phyloP scores from a whole-genome alignment of 2,888 invertebrate genomes.

The Drosophila trichaetosa region DNA sequence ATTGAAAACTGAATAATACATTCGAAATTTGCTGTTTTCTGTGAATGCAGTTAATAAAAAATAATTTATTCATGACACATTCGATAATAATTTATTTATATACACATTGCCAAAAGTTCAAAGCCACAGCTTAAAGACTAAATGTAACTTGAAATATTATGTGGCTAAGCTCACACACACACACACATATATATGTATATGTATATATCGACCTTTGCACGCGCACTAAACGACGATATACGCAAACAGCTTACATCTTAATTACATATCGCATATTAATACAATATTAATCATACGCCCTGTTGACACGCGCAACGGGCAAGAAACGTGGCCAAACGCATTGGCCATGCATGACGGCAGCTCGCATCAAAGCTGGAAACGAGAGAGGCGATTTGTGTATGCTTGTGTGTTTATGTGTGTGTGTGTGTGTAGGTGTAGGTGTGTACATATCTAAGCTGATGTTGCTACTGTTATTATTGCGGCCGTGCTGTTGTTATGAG shows the following conservation, averaged over 20 bases:
- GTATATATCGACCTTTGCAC: conserved; percentile 3
- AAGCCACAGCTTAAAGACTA: conserved; percentile 15
- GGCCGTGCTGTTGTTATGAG: conserved; percentile 62
- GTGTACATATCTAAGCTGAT: conserved; percentile 71
- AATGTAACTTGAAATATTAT: conserved; percentile 19
- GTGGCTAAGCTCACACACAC: conserved; percentile 5
- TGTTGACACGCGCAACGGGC: conserved; percentile 69
- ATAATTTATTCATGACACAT: conserved; percentile 34
- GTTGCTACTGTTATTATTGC: conserved; percentile 34
- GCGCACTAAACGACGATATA: conserved; percentile 47
- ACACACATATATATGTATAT: neutral
- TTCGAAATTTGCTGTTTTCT: neutral
- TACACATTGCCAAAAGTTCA: neutral
- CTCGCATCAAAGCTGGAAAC: conserved; percentile 10
- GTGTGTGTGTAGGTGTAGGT: conserved; percentile 33
- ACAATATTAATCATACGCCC: conserved; percentile 82
- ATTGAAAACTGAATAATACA: conserved; percentile 8
- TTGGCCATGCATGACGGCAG: conserved; percentile 49
- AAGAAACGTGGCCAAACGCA: conserved; percentile 61
- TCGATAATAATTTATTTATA: conserved; percentile 32
- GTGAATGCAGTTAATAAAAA: conserved; percentile 17
- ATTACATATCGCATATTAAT: conserved; percentile 81
- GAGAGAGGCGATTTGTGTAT: neutral
- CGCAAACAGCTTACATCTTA: conserved; percentile 76
- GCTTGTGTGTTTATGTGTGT: conserved; percentile 19